Evolutionary conservation across 2,113 vertebrate species (phyloP).

Genomic region (Panurus biarmicus): DNA sequence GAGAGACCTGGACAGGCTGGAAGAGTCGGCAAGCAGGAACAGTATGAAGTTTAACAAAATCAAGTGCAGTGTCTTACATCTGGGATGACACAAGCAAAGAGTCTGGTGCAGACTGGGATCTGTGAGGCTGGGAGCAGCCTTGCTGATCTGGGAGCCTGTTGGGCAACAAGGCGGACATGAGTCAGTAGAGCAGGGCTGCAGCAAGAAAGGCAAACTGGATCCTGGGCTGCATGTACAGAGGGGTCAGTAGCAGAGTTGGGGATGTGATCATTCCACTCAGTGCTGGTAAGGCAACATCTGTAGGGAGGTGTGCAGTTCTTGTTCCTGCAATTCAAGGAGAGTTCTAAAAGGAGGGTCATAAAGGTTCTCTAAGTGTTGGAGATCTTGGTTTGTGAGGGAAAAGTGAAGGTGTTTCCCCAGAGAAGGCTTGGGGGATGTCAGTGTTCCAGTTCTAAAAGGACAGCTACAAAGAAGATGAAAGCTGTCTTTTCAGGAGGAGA

Average conservation of each 20-base stretch:
- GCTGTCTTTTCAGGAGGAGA: not conserved
- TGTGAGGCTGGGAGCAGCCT: not conserved
- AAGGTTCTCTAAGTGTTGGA: not conserved
- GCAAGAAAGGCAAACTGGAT: not conserved
- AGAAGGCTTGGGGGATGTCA: not conserved
- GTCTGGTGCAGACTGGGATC: not conserved
- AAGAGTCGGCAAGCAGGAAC: not conserved
- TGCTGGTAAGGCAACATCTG: not conserved
- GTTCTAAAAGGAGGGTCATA: not conserved
- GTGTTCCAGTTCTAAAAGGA: not conserved
- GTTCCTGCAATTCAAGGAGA: not conserved
- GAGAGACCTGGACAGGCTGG: not conserved
- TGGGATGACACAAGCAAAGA: not conserved
- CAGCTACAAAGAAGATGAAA: not conserved
- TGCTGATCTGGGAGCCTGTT: not conserved
- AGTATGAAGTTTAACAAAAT: not conserved
- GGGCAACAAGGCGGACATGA: accelerated
- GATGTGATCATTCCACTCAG: not conserved
- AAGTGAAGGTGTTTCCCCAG: not conserved
- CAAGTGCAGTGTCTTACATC: not conserved
- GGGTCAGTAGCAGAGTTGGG: not conserved
- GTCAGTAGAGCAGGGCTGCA: not conserved
- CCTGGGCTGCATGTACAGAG: not conserved
- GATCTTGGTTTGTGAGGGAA: not conserved
- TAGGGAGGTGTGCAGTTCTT: not conserved